Conservation (phyloP, 2,888 invertebrate species). For the Danaus chrysippus region DNA sequence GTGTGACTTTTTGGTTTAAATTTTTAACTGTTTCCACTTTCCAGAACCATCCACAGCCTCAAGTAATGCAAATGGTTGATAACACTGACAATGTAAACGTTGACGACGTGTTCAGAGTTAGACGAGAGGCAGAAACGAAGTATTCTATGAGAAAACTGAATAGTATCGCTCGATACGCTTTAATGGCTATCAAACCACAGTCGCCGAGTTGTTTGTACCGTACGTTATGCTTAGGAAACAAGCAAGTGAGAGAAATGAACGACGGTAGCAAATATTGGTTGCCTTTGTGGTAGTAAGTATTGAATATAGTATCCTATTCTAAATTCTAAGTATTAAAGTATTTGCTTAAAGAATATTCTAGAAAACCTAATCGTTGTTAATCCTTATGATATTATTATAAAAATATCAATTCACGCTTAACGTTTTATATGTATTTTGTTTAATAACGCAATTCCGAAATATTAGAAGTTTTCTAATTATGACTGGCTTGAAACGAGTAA, state of each 20-base stretch:
- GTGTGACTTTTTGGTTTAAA: not conserved
- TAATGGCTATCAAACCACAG: slow-evolving; percentile 73
- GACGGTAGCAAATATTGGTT: slow-evolving; percentile 83
- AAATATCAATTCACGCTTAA: too few relatives aligned
- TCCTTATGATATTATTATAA: too few relatives aligned
- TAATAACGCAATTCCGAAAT: too few relatives aligned
- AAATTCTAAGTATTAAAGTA: not conserved
- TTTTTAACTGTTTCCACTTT: slow-evolving; percentile 15
- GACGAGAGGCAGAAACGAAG: slow-evolving; percentile 51
- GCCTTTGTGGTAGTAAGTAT: slow-evolving; percentile 86
- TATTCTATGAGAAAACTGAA: slow-evolving; percentile 68
- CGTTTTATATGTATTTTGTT: too few relatives aligned
- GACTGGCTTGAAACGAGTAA: too few relatives aligned
- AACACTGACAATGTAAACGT: slow-evolving; percentile 58
- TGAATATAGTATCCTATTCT: not conserved
- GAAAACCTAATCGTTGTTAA: too few relatives aligned
- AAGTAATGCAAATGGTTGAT: slow-evolving; percentile 71
- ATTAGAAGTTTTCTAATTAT: too few relatives aligned
- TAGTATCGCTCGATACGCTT: slow-evolving; percentile 74
- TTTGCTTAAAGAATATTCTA: not conserved
- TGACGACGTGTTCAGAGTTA: slow-evolving; percentile 67
- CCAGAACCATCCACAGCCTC: slow-evolving; percentile 61
- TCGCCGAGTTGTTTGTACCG: slow-evolving; percentile 81
- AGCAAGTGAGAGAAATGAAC: slow-evolving; percentile 74
- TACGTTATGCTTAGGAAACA: slow-evolving; percentile 83